Conservation (phyloP, 2,797 vertebrate genomes). For the Hydrolagus colliei region DNA sequence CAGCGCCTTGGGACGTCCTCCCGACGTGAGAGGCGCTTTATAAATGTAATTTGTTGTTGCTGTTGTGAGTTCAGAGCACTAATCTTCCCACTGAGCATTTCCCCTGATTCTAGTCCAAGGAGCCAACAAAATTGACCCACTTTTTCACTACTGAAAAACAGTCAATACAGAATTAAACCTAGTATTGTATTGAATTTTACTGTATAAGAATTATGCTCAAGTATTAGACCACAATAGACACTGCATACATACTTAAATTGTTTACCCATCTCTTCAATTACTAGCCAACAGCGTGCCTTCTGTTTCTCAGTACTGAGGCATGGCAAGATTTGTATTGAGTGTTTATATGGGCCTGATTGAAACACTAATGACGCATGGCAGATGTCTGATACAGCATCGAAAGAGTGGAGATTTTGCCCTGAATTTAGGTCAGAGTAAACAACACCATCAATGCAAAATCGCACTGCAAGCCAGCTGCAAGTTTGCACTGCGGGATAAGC, state of each 20-base stretch:
- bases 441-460: background rate
- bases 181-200: background rate
- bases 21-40: no score
- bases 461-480: background rate
- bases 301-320: background rate
- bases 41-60: no score
- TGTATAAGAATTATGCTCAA: no score
- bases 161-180: background rate
- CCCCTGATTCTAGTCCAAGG: background rate
- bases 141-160: background rate
- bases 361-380: no score
- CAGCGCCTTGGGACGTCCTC: no score
- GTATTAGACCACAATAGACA: background rate
- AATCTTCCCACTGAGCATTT: background rate
- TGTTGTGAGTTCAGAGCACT: background rate
- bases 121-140: background rate
- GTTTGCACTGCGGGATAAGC: background rate
- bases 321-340: background rate
- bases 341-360: no score
- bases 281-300: background rate
- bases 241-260: background rate
- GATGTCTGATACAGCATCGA: no score
- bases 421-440: background rate
- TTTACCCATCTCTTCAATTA: background rate
- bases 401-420: background rate